Evolutionary conservation across 2,797 vertebrate genomes (phyloP).

Genomic region (Nyctalus aviator): DNA sequence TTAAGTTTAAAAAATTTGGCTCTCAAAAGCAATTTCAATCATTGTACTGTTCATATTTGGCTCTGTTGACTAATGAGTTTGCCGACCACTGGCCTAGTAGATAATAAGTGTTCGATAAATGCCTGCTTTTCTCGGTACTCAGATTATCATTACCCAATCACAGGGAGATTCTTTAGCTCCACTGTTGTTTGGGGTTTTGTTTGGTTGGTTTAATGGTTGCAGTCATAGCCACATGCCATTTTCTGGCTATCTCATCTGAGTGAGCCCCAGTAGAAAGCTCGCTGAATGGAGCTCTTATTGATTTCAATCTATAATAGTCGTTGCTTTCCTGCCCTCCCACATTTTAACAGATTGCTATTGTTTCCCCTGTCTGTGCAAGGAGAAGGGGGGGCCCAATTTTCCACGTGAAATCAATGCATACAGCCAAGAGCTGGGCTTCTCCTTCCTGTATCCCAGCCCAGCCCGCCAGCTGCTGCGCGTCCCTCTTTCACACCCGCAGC

Average conservation of each 20-base stretch:
- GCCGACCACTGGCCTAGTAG: neutral
- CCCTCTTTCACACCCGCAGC: conserved; percentile 3
- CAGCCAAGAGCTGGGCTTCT: conserved; percentile 15
- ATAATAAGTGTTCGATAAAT: neutral
- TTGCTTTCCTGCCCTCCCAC: neutral
- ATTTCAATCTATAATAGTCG: neutral
- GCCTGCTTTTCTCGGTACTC: neutral
- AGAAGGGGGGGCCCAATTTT: neutral
- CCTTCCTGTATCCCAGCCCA: neutral
- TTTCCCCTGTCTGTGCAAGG: conserved; percentile 37
- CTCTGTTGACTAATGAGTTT: too few relatives aligned
- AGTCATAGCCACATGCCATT: neutral
- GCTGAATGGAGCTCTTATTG: conserved; percentile 17
- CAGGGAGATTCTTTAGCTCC: neutral
- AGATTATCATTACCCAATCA: neutral
- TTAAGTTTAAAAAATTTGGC: too few relatives aligned
- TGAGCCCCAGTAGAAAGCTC: neutral
- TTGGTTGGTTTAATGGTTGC: neutral
- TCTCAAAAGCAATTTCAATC: too few relatives aligned
- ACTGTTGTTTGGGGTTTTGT: neutral
- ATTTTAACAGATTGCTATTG: conserved; percentile 67
- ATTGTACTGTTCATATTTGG: too few relatives aligned
- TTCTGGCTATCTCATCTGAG: neutral
- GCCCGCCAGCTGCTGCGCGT: neutral
- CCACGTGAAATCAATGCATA: conserved; percentile 31